These are phyloP conservation scores for Acanthococcus lagerstroemiae DNA, from an alignment of 2,888 invertebrate species.

Conservation along the genomic window DNA sequence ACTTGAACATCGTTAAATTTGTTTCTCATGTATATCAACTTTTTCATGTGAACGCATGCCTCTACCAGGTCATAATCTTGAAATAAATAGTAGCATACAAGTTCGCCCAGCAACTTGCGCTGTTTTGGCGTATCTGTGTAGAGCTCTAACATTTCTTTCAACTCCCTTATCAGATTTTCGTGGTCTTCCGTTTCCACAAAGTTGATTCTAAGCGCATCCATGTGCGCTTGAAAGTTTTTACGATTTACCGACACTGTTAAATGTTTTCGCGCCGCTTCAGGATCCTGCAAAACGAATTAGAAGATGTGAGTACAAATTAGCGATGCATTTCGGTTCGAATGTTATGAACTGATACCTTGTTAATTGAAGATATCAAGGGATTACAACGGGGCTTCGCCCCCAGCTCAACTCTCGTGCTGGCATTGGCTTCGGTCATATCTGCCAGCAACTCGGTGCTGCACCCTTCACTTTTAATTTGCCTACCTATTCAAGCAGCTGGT, in stretches of 20 bases:
- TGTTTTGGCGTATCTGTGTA: neutral
- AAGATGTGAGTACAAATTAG: neutral
- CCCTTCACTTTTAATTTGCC: too few species aligned
- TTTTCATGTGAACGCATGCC: neutral
- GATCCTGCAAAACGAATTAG: neutral
- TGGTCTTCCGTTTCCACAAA: neutral
- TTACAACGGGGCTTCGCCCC: too few species aligned
- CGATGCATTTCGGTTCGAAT: neutral
- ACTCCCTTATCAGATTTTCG: neutral
- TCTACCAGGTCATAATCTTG: slow-evolving; percentile 5
- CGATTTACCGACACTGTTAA: neutral
- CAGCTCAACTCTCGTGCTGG: too few species aligned
- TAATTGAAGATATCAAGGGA: too few species aligned
- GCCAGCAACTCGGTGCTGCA: too few species aligned
- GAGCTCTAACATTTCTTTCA: neutral
- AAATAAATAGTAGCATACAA: slow-evolving; percentile 5
- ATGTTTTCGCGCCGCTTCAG: slow-evolving; percentile 1
- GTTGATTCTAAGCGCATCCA: slow-evolving; percentile 1
- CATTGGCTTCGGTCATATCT: too few species aligned
- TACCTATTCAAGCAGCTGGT: too few species aligned
- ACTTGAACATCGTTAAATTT: too few species aligned
- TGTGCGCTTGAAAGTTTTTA: slow-evolving; percentile 8
- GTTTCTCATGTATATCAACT: slow-evolving; percentile 2
- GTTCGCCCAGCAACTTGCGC: slow-evolving; percentile 6
- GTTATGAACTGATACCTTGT: neutral